Evolutionary conservation across 2,797 vertebrate genomes (phyloP).

Genomic region (Spheniscus humboldti): DNA sequence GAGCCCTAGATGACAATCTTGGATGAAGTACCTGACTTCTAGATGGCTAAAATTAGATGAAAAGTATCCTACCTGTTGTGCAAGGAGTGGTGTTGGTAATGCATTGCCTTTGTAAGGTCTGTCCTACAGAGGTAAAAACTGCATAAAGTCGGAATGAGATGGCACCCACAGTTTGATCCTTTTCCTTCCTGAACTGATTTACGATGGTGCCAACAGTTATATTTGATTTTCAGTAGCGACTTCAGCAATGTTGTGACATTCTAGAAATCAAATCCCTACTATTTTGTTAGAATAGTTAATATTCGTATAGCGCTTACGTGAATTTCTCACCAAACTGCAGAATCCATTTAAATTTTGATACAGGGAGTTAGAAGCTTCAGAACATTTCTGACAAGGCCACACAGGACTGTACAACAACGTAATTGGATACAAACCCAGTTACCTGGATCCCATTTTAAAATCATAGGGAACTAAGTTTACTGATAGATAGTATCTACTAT

Average conservation of each 20-base stretch:
- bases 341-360: not conserved
- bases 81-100: not conserved
- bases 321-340: not conserved
- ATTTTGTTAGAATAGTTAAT: not conserved
- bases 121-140: not conserved
- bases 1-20: not conserved
- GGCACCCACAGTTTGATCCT: not conserved
- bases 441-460: not conserved
- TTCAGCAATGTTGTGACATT: not conserved
- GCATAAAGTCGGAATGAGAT: not conserved
- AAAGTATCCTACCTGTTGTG: not conserved
- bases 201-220: not conserved
- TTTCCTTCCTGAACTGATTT: not conserved
- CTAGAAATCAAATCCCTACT: not conserved
- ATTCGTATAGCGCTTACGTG: not conserved
- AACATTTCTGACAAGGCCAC: not conserved
- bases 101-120: not conserved
- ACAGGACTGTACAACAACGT: fast-evolving
- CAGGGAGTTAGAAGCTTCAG: not conserved
- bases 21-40: not conserved
- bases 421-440: not conserved
- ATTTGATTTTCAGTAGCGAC: not conserved
- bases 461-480: not conserved
- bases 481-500: not conserved
- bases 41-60: not conserved